These are phyloP conservation scores for Hestina assimilis DNA, from an alignment of 1,140 invertebrate genomes.

Conservation along the genomic window DNA sequence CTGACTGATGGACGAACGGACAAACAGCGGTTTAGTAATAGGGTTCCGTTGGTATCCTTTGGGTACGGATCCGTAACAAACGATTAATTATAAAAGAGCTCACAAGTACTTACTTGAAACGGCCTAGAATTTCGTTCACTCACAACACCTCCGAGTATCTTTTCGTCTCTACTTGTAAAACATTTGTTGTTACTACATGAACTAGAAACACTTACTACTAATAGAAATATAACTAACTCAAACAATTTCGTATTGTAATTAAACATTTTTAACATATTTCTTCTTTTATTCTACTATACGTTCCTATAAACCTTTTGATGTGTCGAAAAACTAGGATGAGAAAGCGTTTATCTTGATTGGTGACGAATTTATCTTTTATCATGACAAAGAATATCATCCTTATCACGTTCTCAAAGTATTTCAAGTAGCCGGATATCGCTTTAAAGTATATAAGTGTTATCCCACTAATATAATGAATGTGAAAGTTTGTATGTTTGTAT, in stretches of 20 bases:
- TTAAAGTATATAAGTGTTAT: too few relatives aligned
- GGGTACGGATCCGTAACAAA: neutral
- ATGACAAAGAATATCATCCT: conserved; percentile 6
- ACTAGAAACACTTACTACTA: conserved; percentile 32
- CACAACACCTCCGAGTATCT: conserved; percentile 39
- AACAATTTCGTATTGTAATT: conserved; percentile 29
- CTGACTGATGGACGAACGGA: too few relatives aligned
- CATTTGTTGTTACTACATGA: conserved; percentile 23
- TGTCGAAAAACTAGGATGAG: conserved; percentile 20
- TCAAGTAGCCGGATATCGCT: neutral
- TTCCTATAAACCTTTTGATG: too few relatives aligned
- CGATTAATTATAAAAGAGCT: neutral
- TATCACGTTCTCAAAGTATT: neutral
- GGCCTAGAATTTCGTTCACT: conserved; percentile 42
- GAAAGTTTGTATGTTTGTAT: too few relatives aligned
- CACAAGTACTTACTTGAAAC: conserved; percentile 35
- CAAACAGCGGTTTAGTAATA: too few relatives aligned
- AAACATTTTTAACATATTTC: neutral
- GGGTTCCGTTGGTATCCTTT: too few relatives aligned
- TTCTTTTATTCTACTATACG: too few relatives aligned
- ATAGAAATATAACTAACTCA: conserved; percentile 25
- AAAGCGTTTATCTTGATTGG: conserved; percentile 17
- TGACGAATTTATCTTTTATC: conserved; percentile 17
- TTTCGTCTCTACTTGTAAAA: conserved; percentile 7
- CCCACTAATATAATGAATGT: too few relatives aligned